A percentile compares a stretch with the other conserved stretches of the same genome.
phyloP scores from a whole-genome alignment of 2,797 vertebrate species.

The Eospalax fontanierii region DNA sequence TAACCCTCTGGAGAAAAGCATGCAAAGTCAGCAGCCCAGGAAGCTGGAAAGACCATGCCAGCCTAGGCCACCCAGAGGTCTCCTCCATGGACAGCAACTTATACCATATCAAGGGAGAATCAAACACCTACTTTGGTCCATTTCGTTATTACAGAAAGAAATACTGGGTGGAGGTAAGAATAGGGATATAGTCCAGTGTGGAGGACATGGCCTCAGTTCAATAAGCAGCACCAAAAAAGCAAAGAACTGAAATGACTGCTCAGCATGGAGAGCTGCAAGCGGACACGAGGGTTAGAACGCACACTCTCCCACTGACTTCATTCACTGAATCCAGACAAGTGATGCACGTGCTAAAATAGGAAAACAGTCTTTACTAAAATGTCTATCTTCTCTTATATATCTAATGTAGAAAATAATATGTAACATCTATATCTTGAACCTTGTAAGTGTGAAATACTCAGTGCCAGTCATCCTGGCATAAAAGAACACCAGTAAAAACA shows the following conservation, averaged over 20 bases:
- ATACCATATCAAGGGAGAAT: not conserved
- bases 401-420: not conserved
- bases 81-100: not conserved
- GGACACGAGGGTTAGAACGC: not conserved
- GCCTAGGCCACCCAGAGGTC: not conserved
- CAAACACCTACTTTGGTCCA: not conserved
- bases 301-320: not conserved
- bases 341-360: not conserved
- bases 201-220: not conserved
- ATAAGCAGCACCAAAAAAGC: not conserved
- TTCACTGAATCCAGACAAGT: not conserved
- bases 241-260: not conserved
- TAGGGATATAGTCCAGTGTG: not conserved
- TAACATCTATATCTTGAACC: not conserved
- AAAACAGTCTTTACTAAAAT: not conserved
- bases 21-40: too few relatives aligned
- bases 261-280: not conserved
- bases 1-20: not conserved
- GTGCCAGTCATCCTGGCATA: not conserved
- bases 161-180: not conserved
- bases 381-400: not conserved
- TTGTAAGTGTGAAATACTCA: not conserved
- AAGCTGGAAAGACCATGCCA: not conserved
- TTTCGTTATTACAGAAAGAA: constrained; percentile 27
- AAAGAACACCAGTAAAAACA: not conserved